These are phyloP conservation scores for Melospiza melodia DNA, from an alignment of 2,113 vertebrate species.

Conservation along the genomic window DNA sequence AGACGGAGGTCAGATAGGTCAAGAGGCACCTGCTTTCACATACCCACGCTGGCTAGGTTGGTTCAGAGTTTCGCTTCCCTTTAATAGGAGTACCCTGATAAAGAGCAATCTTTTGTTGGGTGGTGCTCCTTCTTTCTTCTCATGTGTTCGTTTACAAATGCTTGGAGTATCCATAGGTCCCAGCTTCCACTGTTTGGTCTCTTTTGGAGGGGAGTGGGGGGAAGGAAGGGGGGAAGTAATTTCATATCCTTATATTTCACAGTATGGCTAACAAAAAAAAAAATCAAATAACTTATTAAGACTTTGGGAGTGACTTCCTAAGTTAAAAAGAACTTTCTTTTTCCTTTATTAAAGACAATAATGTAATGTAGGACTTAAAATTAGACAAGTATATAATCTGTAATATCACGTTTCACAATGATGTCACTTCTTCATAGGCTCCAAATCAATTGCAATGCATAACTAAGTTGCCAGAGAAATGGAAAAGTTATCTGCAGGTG, in stretches of 20 bases:
- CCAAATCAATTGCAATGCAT: neutral
- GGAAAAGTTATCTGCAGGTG: neutral
- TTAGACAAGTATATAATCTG: neutral
- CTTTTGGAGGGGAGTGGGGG: accelerated
- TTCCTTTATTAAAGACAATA: neutral
- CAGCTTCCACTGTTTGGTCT: neutral
- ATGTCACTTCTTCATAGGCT: neutral
- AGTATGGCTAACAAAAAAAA: neutral
- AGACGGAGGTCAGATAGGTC: neutral
- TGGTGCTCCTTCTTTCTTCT: neutral
- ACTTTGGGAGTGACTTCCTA: neutral
- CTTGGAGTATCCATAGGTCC: neutral
- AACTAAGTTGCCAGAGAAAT: neutral
- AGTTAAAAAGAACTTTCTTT: neutral
- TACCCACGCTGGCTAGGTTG: accelerated
- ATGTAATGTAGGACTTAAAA: neutral
- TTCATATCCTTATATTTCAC: neutral
- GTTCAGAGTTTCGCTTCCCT: neutral
- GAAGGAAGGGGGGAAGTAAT: accelerated
- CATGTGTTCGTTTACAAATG: neutral
- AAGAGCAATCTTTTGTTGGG: neutral
- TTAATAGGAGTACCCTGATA: neutral
- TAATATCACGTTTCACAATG: neutral
- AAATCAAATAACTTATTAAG: neutral
- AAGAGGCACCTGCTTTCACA: neutral